These are phyloP conservation scores for Phataginus tetradactyla DNA, from an alignment of 2,797 vertebrate species.

Conservation along the genomic window DNA sequence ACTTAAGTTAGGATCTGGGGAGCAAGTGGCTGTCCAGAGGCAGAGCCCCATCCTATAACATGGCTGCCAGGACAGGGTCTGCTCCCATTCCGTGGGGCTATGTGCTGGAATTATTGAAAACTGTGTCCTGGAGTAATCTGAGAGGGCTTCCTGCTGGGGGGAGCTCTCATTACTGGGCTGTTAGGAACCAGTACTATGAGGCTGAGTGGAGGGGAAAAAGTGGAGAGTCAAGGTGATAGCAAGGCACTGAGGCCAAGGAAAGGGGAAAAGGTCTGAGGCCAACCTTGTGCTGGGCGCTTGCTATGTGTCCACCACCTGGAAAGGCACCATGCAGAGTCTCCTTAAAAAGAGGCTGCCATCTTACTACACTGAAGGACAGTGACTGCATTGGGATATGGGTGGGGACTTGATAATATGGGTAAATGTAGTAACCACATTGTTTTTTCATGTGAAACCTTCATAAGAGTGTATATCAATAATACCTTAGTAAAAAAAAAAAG, in stretches of 20 bases:
- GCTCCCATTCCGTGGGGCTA: background rate
- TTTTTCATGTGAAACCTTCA: no score
- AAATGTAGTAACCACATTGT: no score
- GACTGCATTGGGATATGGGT: no score
- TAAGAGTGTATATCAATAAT: no score
- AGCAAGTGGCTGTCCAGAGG: no score
- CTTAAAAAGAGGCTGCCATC: background rate
- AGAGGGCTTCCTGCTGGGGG: background rate
- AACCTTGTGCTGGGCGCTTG: background rate
- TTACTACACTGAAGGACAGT: no score
- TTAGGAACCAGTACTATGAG: background rate
- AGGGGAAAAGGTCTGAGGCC: background rate
- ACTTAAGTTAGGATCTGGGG: background rate
- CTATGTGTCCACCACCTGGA: background rate
- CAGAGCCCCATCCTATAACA: background rate
- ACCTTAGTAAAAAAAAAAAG: background rate
- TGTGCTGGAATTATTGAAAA: background rate
- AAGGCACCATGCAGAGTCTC: background rate
- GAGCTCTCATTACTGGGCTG: background rate
- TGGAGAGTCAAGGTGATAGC: background rate
- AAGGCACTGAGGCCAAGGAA: background rate
- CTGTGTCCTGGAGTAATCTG: background rate
- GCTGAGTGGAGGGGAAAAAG: background rate
- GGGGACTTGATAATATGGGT: no score
- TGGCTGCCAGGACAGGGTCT: background rate